Percentiles rank a stretch among this genome's conserved stretches.
Conservation (phyloP, 2,888 invertebrate genomes). For the Lepidonotus clava region DNA sequence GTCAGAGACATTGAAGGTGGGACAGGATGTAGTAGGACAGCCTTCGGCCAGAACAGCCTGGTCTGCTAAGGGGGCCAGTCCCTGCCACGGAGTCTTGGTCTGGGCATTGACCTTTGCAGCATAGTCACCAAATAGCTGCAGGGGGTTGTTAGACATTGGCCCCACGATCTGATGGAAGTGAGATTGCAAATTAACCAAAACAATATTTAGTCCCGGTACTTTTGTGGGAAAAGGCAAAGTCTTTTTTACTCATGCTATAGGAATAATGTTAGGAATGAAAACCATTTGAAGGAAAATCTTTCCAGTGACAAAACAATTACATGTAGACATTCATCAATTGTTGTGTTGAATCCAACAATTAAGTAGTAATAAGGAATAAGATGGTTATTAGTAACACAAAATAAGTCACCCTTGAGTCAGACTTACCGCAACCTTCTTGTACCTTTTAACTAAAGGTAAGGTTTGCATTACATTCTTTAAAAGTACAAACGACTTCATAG, state of each 20-base stretch:
- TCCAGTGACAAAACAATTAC: too few species aligned
- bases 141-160: conserved; percentile 75
- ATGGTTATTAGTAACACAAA: too few species aligned
- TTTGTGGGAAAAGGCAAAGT: background rate
- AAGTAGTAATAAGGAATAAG: too few species aligned
- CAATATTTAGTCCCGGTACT: too few species aligned
- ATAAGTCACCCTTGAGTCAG: too few species aligned
- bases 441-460: conserved; percentile 63
- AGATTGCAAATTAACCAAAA: background rate
- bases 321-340: too few species aligned
- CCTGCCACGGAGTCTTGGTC: conserved; percentile 70
- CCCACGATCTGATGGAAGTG: conserved; percentile 72
- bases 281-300: too few species aligned
- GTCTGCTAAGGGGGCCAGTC: conserved; percentile 67
- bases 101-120: conserved; percentile 67
- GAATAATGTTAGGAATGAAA: too few species aligned
- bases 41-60: conserved; percentile 66
- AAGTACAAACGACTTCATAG: conserved; percentile 71
- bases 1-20: conserved; percentile 65
- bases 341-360: too few species aligned
- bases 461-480: conserved; percentile 67
- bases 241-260: background rate
- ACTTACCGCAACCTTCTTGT: conserved; percentile 65
- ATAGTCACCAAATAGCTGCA: conserved; percentile 75
- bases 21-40: conserved; percentile 71